Percentiles rank a stretch among this genome's conserved stretches.
phyloP scores from a whole-genome alignment of 2,797 vertebrate species.

The Acipenser ruthenus region DNA sequence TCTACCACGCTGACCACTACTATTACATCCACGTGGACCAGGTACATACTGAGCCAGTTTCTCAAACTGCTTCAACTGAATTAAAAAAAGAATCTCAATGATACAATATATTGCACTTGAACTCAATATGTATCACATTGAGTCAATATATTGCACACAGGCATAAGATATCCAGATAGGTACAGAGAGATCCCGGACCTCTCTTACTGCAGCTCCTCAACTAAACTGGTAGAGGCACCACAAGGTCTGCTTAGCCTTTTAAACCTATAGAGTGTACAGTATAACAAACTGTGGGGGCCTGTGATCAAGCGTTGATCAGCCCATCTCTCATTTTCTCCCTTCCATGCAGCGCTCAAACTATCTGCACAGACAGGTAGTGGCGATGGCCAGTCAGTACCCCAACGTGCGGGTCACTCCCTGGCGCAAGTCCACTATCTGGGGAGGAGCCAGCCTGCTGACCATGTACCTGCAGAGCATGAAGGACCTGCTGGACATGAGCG shows the following conservation, averaged over 20 bases:
- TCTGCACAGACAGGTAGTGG: constrained; percentile 81
- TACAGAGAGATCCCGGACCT: no score
- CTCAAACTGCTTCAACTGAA: not conserved
- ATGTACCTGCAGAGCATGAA: constrained; percentile 95
- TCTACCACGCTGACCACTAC: constrained; percentile 92
- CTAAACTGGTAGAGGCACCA: no score
- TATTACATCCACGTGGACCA: constrained; percentile 97
- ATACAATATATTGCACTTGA: no score
- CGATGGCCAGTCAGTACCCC: constrained; percentile 69
- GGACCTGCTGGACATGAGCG: constrained; percentile 86
- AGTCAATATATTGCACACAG: no score
- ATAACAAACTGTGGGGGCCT: no score
- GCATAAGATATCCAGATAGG: no score
- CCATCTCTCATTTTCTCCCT: constrained; percentile 24
- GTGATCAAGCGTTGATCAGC: no score
- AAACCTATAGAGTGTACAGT: no score
- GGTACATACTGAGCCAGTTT: constrained; percentile 49
- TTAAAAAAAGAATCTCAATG: no score
- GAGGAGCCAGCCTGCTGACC: constrained; percentile 88
- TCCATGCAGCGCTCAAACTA: constrained; percentile 82
- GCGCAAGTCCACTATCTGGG: constrained; percentile 98
- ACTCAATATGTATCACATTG: no score
- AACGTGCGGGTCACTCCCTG: constrained; percentile 89
- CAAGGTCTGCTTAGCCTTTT: no score
- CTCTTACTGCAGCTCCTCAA: no score